Base-by-base conservation (phyloP, 2,797 vertebrate genomes). In the Micromesistius poutassou region DNA sequence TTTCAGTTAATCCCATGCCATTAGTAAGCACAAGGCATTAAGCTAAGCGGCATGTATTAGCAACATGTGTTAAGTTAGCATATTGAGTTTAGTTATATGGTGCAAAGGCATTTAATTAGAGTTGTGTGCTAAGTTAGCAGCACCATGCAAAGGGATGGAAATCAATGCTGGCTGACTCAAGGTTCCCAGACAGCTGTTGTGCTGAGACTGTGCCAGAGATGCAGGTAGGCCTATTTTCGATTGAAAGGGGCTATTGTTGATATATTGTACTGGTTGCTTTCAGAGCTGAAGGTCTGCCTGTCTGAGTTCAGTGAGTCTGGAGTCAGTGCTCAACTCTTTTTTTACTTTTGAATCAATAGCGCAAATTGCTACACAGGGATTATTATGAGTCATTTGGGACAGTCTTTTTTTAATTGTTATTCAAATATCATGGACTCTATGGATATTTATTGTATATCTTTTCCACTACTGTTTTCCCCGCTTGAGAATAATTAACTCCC, bases 271-370 rank as follows among this genome's bases (percentile, higher is more conserved):
- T 40, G 38, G 13, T 42, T 77, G 78, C 74, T 70, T 78, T 80
- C 31, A 72, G 71, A 28, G 31, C 2, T 70, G 7, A 38, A 68
- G 33, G 35, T 10, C 28, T 76, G 55, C 22, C 71, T 71, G 62
- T 73, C 36, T 75, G 73, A 83, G 78, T 78, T 80, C 12, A 42
- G 14, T 16, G 46, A 50, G 46, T 19, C 46, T 50, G 46, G 14
- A 50, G 80, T 83, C 62, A 40, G 35, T 8, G 83, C 78, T 50
- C 83, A 87, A 88, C 79, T 83, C 78, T 30, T 81, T 78, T 78
- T 82, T 71, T 79, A 40, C 77, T 73, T 80, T 78, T 35, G 82
- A 87, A 88, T 88, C 85, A 89, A 88, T 81, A 85, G 76, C 74
- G 78, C 40, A 82, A 76, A 81, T 71, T 84, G 76, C 78, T 80